These are phyloP conservation scores for Pegoplata infirma DNA, from an alignment of 2,888 invertebrate species.

Conservation along the genomic window DNA sequence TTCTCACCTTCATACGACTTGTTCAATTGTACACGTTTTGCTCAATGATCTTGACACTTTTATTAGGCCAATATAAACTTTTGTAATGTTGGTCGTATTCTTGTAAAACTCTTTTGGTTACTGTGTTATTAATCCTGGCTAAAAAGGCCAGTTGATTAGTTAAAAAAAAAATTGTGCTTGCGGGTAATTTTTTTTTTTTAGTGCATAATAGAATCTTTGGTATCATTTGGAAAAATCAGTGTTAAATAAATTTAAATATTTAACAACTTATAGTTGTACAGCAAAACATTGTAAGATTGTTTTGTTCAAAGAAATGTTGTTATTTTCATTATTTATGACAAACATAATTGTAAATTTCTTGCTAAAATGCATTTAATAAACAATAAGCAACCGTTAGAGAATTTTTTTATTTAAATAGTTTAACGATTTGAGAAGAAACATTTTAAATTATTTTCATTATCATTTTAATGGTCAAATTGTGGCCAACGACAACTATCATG, in stretches of 20 bases:
- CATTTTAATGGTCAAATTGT: too few species aligned
- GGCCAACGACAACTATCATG: too few species aligned
- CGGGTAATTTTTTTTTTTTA: conserved; percentile 51
- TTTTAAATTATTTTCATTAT: too few species aligned
- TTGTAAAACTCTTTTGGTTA: conserved; percentile 3
- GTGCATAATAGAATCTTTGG: conserved; percentile 27
- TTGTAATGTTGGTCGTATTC: conserved; percentile 19
- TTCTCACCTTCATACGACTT: conserved; percentile 32
- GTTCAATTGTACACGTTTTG: conserved; percentile 41
- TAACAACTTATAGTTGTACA: conserved; percentile 44
- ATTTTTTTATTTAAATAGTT: conserved; percentile 5
- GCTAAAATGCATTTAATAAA: conserved; percentile 26
- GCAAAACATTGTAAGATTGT: conserved; percentile 47
- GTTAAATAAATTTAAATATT: conserved; percentile 64
- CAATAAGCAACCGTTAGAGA: conserved; percentile 46
- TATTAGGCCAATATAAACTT: conserved; percentile 60
- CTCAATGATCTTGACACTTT: conserved; percentile 62
- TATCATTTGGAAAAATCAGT: conserved; percentile 55
- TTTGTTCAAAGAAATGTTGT: conserved; percentile 53
- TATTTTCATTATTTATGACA: conserved; percentile 42
- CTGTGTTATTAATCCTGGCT: conserved; percentile 42
- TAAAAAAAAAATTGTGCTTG: conserved; percentile 44
- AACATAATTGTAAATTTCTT: conserved; percentile 47
- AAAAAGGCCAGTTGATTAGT: conserved; percentile 54
- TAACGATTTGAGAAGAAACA: not conserved